These are phyloP conservation scores for Hycleus cichorii DNA, from an alignment of 1,140 invertebrate species.

Conservation along the genomic window DNA sequence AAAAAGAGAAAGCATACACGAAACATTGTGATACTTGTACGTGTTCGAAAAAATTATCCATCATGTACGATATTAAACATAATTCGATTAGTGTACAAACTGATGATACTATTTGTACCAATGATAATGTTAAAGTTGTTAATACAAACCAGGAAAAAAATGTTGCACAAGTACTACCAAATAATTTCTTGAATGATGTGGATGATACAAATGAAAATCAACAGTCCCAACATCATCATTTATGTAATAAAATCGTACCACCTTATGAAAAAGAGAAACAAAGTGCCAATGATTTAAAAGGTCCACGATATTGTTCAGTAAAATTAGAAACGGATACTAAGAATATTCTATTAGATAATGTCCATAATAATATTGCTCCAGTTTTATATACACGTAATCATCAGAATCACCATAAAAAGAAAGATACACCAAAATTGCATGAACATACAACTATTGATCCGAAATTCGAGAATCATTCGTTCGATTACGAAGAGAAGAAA, in stretches of 20 bases:
- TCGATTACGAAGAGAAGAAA: conserved; percentile 20
- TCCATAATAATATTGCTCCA: conserved; percentile 56
- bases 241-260: conserved; percentile 43
- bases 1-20: conserved; percentile 58
- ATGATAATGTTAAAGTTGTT: neutral
- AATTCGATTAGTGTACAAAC: conserved; percentile 57
- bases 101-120: conserved; percentile 29
- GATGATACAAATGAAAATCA: neutral
- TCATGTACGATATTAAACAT: conserved; percentile 50
- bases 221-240: conserved; percentile 47
- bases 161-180: conserved; percentile 38
- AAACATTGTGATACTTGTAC: conserved; percentile 77
- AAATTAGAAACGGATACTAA: conserved; percentile 64
- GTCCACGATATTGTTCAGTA: conserved; percentile 64
- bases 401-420: conserved; percentile 32
- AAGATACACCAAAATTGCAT: conserved; percentile 34
- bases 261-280: conserved; percentile 37
- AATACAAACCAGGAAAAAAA: conserved; percentile 28
- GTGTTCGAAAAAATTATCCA: conserved; percentile 55
- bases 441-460: conserved; percentile 26
- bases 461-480: conserved; percentile 9
- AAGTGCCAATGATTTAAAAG: conserved; percentile 40
- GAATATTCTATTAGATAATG: conserved; percentile 70
- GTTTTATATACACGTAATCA: conserved; percentile 55
- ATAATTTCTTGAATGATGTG: conserved; percentile 33